Percentiles rank a stretch among this genome's conserved stretches.
Evolutionary conservation across 2,797 vertebrate genomes (phyloP).

Genomic region (Phrynocephalus vlangalii): DNA sequence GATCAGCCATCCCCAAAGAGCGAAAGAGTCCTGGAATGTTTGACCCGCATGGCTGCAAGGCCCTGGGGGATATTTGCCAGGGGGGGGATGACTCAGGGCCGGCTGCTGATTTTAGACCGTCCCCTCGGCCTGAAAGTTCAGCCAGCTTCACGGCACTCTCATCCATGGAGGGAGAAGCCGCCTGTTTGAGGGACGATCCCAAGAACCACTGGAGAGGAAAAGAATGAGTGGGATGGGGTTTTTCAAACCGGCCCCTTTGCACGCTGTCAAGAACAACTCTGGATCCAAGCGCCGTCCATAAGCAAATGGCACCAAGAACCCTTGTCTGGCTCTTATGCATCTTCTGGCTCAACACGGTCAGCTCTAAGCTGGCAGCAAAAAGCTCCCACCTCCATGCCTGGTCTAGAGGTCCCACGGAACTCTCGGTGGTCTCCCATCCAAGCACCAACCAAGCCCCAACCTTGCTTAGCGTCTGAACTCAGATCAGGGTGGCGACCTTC

Average conservation of each 20-base stretch:
- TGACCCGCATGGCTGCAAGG: neutral
- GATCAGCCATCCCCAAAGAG: neutral
- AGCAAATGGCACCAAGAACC: too few species aligned
- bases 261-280: neutral
- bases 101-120: neutral
- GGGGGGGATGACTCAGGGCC: slow-evolving; percentile 17
- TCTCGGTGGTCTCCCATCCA: too few species aligned
- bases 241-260: neutral
- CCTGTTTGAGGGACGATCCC: neutral
- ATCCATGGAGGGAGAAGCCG: neutral
- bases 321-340: too few species aligned
- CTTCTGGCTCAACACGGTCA: too few species aligned
- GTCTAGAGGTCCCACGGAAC: too few species aligned
- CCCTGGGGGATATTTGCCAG: neutral
- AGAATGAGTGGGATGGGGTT: too few species aligned
- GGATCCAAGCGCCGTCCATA: too few species aligned
- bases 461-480: too few species aligned
- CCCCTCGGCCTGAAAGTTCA: neutral
- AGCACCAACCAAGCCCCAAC: too few species aligned
- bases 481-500: too few species aligned
- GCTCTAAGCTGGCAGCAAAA: too few species aligned
- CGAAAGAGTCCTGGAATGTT: slow-evolving; percentile 28
- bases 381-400: too few species aligned
- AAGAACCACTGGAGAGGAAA: neutral
- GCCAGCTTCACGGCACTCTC: neutral